Base-by-base conservation (phyloP, 2,888 invertebrate genomes). In the Tromatobia lineatoria region DNA sequence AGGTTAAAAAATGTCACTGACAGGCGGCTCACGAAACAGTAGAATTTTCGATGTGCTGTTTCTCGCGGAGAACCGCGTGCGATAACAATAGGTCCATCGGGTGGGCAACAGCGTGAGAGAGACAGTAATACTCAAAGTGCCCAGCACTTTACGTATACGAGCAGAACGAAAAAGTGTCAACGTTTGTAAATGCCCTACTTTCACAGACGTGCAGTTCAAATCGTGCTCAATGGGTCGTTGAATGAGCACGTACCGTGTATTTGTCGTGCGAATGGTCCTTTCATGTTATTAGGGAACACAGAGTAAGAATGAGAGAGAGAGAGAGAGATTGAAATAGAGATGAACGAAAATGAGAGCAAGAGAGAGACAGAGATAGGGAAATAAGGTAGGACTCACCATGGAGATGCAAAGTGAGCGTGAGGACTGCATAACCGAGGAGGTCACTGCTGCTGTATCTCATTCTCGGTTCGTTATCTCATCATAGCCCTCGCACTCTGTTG, bases 391-490 rank as follows among this genome's bases (percentile, higher is more conserved):
- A 45, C 91, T 91, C 87, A 93, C 93, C 92, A 85, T 90, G 91
- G 88, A 93, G 89, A 87, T 91, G 91, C 87, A 93, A 90, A 88
- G 89, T 90, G 88, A 93, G 91, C 85, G 91, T 91, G 90, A 93
- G 90, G 89, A 92, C 90, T 88, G 92, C 92, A 92, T 92, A 93
- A 91, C 93, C 91, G 89, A 93, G 89, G 89, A 93, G 90, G 89
- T 91, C 91, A 90, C 91, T 90, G 89, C 90, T 91, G 90, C 91
- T 91, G 92, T 92, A 91, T 91, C 91, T 93, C 93, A 93, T 93
- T 93, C 93, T 93, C 93, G 89, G 90, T 90, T 91, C 90, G 93
- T 93, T 94, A 94, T 93, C 93, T 94, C 93, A 90, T 93, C 90
- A 91, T 93, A 91, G 82, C 88, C 89, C 67, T 71, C 29, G 34